Evolutionary conservation across 2,113 vertebrate genomes (phyloP).

Genomic region (Aramus guarauna): DNA sequence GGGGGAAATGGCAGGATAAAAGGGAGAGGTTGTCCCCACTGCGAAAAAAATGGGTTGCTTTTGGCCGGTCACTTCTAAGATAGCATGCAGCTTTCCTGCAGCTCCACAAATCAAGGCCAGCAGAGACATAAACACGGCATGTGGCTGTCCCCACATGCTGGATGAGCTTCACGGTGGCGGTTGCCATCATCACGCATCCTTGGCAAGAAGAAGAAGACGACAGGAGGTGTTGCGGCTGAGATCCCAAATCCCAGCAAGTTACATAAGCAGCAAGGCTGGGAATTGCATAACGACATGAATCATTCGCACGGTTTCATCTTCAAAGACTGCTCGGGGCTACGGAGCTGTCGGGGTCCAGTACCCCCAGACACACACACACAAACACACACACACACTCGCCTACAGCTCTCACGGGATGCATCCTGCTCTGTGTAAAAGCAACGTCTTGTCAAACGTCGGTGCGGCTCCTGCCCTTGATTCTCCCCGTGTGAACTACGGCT

Average conservation of each 20-base stretch:
- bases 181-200: not conserved
- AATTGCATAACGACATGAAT: not conserved
- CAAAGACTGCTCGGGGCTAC: not conserved
- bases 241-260: not conserved
- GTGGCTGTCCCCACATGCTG: not conserved
- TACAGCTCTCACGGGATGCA: accelerated
- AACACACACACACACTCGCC: no score
- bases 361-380: not conserved
- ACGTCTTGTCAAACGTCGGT: accelerated
- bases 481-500: accelerated
- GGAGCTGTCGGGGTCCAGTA: accelerated
- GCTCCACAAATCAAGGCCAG: not conserved
- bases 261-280: not conserved
- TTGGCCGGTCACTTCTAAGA: not conserved
- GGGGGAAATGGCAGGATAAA: not conserved
- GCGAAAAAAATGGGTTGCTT: not conserved
- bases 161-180: not conserved
- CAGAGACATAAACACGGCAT: not conserved
- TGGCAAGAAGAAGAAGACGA: not conserved
- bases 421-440: accelerated
- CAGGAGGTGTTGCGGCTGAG: not conserved
- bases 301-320: accelerated
- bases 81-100: not conserved
- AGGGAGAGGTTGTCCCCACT: not conserved
- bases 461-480: not conserved